phyloP scores from a whole-genome alignment of 2,888 invertebrate species.

The Synergus gifuensis region DNA sequence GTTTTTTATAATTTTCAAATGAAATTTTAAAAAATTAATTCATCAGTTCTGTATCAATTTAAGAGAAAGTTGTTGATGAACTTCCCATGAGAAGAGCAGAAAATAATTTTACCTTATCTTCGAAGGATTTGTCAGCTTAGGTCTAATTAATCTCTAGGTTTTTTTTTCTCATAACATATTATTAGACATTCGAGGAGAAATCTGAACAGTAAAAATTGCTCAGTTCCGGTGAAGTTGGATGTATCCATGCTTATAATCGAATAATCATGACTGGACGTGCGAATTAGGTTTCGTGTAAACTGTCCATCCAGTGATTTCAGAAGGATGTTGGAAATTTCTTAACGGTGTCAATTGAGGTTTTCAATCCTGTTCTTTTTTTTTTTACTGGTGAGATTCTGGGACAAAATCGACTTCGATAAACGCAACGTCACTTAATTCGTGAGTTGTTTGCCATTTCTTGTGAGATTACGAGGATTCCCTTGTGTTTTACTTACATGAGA shows the following conservation, averaged over 20 bases:
- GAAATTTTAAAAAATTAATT: neutral
- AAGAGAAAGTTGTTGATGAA: neutral
- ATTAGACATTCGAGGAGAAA: slow-evolving; percentile 19
- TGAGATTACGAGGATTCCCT: slow-evolving; percentile 14
- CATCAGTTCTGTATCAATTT: neutral
- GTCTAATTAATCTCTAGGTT: neutral
- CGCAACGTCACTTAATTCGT: slow-evolving; percentile 29
- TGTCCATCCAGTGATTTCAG: slow-evolving; percentile 1
- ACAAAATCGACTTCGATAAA: slow-evolving; percentile 23
- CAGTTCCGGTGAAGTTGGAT: slow-evolving; percentile 28
- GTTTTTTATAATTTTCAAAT: neutral
- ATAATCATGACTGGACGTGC: slow-evolving; percentile 35
- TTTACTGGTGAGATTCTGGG: neutral
- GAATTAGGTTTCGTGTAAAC: slow-evolving; percentile 8
- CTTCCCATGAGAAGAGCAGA: neutral
- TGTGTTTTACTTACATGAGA: slow-evolving; percentile 34
- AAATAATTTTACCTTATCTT: neutral
- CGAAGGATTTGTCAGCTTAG: neutral
- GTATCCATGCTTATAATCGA: slow-evolving; percentile 37
- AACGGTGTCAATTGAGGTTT: slow-evolving; percentile 22
- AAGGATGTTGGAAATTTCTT: neutral
- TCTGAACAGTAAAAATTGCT: slow-evolving; percentile 33
- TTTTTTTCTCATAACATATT: slow-evolving; percentile 29
- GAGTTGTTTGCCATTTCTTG: slow-evolving; percentile 15
- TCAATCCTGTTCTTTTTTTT: slow-evolving; percentile 23